Percentiles rank a stretch among this genome's conserved stretches.
Evolutionary conservation across 2,797 vertebrate genomes (phyloP).

Genomic region (Gadopsis marmoratus): DNA sequence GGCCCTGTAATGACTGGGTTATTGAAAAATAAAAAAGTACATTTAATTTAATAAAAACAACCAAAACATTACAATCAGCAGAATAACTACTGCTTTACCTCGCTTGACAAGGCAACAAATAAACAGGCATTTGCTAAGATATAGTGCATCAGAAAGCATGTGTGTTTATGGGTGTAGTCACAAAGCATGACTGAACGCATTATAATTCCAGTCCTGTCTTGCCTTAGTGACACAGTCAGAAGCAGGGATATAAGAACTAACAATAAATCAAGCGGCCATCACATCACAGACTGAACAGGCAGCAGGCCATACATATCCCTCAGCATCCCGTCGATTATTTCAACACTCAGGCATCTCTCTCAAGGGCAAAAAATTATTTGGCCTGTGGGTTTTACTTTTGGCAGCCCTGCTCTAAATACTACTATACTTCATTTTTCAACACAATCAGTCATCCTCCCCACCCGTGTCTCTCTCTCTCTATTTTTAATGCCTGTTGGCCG

Average conservation of each 20-base stretch:
- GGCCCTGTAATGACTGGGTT: neutral
- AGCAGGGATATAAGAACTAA: neutral
- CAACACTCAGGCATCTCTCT: constrained; percentile 35
- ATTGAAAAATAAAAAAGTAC: neutral
- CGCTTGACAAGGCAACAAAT: neutral
- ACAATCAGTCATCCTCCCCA: constrained; percentile 37
- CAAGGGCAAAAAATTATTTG: constrained; percentile 51
- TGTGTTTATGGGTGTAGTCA: too few species aligned
- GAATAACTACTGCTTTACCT: neutral
- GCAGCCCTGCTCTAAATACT: constrained; percentile 32
- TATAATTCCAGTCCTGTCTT: neutral
- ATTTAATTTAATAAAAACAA: neutral
- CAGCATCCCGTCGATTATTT: constrained; percentile 29
- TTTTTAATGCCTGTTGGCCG: constrained; percentile 48
- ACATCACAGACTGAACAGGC: neutral
- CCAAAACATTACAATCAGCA: neutral
- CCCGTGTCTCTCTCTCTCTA: constrained; percentile 12
- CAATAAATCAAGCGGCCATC: neutral
- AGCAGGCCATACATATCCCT: constrained; percentile 6
- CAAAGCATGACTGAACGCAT: too few species aligned
- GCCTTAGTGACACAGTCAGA: neutral
- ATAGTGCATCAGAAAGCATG: too few species aligned
- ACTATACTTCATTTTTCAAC: constrained; percentile 31
- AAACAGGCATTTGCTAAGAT: neutral
- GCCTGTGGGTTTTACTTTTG: constrained; percentile 23